A percentile compares a stretch with the other conserved stretches of the same genome.
Conservation (phyloP, 2,888 invertebrate species). For the Desoria tigrina region DNA sequence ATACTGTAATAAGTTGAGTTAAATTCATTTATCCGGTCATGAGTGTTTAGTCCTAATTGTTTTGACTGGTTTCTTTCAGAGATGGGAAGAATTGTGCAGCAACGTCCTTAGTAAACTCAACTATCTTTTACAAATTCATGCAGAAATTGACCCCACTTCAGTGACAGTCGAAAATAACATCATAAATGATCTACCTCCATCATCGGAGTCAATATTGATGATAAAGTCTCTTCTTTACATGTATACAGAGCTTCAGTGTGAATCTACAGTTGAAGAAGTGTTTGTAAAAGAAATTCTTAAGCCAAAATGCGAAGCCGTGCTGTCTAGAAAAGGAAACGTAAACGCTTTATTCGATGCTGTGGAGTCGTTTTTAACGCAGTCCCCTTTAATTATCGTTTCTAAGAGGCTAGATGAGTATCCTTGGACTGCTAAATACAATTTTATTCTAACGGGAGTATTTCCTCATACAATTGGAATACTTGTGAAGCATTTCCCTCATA, state of each 20-base stretch:
- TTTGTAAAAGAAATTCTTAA: conserved; percentile 45
- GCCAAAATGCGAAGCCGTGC: conserved; percentile 46
- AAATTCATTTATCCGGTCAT: not conserved
- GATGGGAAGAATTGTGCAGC: conserved; percentile 32
- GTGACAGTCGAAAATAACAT: not conserved
- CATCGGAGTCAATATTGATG: conserved; percentile 21
- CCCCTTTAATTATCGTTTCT: conserved; percentile 41
- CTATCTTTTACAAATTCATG: conserved; percentile 31
- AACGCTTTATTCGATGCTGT: conserved; percentile 48
- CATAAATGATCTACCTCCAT: not conserved
- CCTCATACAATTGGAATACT: conserved; percentile 42
- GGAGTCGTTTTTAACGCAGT: conserved; percentile 44
- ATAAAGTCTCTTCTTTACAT: conserved; percentile 45
- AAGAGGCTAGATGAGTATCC: conserved; percentile 38
- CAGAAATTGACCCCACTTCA: conserved; percentile 11
- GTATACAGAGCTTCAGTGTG: conserved; percentile 48
- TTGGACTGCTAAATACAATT: conserved; percentile 48
- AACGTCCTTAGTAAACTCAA: conserved; percentile 40
- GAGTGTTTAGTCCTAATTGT: too few relatives aligned
- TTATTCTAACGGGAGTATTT: conserved; percentile 46
- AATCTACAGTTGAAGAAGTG: conserved; percentile 45
- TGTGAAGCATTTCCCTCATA: conserved; percentile 50
- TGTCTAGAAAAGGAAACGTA: conserved; percentile 49
- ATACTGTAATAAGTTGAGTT: too few relatives aligned
- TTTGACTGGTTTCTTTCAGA: conserved; percentile 34